phyloP scores from a whole-genome alignment of 2,888 invertebrate species.

The Eupithecia centaureata region DNA sequence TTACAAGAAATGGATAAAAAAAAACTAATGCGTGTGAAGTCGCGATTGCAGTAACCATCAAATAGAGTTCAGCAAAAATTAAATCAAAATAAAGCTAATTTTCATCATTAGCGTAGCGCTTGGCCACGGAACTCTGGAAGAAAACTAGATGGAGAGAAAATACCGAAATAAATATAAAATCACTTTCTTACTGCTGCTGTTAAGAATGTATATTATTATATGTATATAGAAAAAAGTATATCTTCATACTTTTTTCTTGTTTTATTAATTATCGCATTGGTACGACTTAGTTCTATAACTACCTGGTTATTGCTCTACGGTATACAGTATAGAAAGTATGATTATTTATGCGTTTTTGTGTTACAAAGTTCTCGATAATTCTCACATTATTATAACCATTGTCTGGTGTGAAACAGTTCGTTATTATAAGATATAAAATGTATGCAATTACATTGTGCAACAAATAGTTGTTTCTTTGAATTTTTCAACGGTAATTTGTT shows the following conservation, averaged over 20 bases:
- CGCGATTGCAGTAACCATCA: too few species aligned
- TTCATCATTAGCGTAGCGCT: too few species aligned
- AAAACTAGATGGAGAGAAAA: background rate
- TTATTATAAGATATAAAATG: constrained; percentile 27
- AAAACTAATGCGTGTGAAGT: too few species aligned
- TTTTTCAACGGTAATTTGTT: constrained; percentile 5
- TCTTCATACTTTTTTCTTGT: too few species aligned
- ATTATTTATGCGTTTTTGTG: constrained; percentile 30
- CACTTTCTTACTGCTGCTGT: background rate
- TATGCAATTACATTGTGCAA: constrained; percentile 30
- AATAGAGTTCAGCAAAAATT: background rate
- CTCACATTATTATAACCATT: constrained; percentile 37
- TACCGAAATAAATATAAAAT: background rate
- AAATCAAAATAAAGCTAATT: too few species aligned
- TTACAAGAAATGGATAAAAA: too few species aligned
- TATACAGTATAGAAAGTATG: constrained; percentile 25
- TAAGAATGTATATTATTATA: background rate
- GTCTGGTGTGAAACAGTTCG: constrained; percentile 34
- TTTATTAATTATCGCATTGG: background rate
- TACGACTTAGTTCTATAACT: background rate
- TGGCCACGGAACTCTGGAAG: background rate
- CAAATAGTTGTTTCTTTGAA: constrained; percentile 18
- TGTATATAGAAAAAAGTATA: too few species aligned
- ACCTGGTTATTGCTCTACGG: background rate
- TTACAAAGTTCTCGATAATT: constrained; percentile 33